Percentiles rank a stretch among this genome's conserved stretches.
Conservation (phyloP, 2,113 vertebrate species). For the Steatornis caripensis region DNA sequence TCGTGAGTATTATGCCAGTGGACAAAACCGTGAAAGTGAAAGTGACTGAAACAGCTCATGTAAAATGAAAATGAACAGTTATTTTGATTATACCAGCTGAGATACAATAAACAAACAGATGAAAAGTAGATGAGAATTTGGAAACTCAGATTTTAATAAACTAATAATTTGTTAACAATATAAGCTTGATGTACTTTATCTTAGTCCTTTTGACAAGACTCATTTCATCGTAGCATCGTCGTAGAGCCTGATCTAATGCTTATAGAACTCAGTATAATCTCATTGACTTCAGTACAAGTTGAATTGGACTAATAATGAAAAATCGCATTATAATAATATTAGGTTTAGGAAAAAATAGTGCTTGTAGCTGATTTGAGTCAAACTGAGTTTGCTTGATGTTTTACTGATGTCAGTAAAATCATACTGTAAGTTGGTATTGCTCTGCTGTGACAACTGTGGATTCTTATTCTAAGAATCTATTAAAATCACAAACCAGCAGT, state of each 20-base stretch:
- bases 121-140: conserved; percentile 37
- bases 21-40: not conserved
- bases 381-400: conserved; percentile 51
- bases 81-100: not conserved
- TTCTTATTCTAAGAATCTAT: conserved; percentile 12
- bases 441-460: conserved; percentile 34
- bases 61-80: conserved; percentile 4
- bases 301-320: conserved; percentile 65
- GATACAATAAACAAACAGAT: conserved; percentile 14
- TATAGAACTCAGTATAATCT: conserved; percentile 54
- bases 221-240: conserved; percentile 21
- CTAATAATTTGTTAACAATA: conserved; percentile 21
- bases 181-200: conserved; percentile 8
- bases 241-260: conserved; percentile 40
- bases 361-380: conserved; percentile 66
- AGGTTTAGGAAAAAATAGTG: conserved; percentile 56
- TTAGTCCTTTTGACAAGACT: conserved; percentile 26
- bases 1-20: not conserved
- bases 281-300: conserved; percentile 58
- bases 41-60: not conserved
- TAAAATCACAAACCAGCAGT: conserved; percentile 28
- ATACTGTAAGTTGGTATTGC: conserved; percentile 34
- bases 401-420: conserved; percentile 64
- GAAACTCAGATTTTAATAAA: conserved; percentile 25
- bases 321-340: conserved; percentile 60